Base-by-base conservation (phyloP, 2,797 vertebrate species). In the Peromyscus attwateri region DNA sequence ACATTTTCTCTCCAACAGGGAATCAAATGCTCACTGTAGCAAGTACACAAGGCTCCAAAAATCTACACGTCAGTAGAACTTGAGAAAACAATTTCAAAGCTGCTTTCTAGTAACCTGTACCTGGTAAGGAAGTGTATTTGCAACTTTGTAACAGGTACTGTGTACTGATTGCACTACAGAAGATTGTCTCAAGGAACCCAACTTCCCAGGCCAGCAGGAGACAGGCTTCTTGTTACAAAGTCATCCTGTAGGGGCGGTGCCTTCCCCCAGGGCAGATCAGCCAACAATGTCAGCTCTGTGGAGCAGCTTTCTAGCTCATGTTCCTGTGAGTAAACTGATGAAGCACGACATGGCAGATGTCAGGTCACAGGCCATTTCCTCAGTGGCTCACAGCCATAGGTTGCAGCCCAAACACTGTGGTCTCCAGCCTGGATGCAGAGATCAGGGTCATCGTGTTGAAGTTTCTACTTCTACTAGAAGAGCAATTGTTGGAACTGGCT, bases 291-390 rank as follows among this genome's bases (percentile, higher is more conserved):
- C 85, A 89, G 6, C 62, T 64, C 88, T 85, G 70, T 31, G 40
- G 46, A 80, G 76, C 16, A 34, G 76, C 76, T 49, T 60, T 81
- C 87, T 57, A 93, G 88, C 71, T 62, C 71, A 71, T 77, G 71
- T 88, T 94, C 85, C 71, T 88, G 37, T 66, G 71, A 40, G n/a
- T n/a, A 75, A 95, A 91, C 60, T 49, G 64, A 90, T 73, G 60
- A 92, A 94, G 87, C 60, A 84, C 89, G 77, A 87, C 92, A 55
- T 37, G 77, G 89, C 85, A 52, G 73, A 91, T 37, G 46, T 89
- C 68, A 55, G 84, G 94, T 89, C 87, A 94, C 21, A 66, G 93
- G 83, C 66, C 90, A 96, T 91, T 96, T 97, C 96, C 96, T 97
- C 66, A 89, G 87, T 92, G 94, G 89, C 80, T 97, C 79, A 83